These are phyloP conservation scores for Halcyon senegalensis DNA, from an alignment of 2,113 vertebrate genomes.

Conservation along the genomic window DNA sequence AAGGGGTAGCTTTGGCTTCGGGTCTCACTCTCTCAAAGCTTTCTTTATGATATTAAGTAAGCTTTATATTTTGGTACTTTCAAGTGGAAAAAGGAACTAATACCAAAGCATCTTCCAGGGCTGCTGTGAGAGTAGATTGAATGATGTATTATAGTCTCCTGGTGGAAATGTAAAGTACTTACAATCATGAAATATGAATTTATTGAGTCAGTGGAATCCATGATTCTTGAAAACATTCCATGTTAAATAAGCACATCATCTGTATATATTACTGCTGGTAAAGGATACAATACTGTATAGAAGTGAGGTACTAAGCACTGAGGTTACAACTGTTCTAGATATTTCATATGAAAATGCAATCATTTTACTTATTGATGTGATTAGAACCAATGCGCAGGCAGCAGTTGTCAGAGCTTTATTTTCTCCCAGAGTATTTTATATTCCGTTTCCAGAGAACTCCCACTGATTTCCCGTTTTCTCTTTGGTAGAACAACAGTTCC, in stretches of 20 bases:
- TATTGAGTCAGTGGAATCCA: background rate
- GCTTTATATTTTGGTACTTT: background rate
- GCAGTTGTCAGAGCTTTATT: background rate
- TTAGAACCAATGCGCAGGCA: background rate
- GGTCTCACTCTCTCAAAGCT: background rate
- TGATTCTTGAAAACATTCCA: background rate
- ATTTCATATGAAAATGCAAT: background rate
- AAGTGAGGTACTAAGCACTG: background rate
- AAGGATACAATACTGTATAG: background rate
- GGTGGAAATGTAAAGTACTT: background rate
- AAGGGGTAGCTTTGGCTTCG: background rate
- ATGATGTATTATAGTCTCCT: background rate
- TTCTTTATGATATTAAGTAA: background rate
- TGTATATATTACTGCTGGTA: background rate
- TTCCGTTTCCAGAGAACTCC: background rate
- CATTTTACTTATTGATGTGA: background rate
- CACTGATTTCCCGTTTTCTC: conserved; percentile 9
- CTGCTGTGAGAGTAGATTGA: background rate
- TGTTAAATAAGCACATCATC: background rate
- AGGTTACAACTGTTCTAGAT: background rate
- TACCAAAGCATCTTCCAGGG: background rate
- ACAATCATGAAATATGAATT: background rate
- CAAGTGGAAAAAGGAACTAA: background rate
- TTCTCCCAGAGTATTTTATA: background rate
- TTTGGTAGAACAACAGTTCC: background rate